These are phyloP conservation scores for Maniola hyperantus DNA, from an alignment of 2,888 invertebrate species.

Conservation along the genomic window DNA sequence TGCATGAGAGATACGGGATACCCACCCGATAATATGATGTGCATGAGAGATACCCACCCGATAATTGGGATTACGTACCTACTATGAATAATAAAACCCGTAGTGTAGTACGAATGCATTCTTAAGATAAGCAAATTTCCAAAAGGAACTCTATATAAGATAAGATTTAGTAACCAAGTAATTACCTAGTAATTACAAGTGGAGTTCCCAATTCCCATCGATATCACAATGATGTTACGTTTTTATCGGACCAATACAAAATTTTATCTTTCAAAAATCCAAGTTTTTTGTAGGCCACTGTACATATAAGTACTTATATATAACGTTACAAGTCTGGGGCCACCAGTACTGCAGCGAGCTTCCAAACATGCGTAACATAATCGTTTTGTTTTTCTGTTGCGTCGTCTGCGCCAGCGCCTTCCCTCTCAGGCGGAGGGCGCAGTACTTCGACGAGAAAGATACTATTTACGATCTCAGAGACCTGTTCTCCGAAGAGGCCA, in stretches of 20 bases:
- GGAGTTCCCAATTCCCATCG: not conserved
- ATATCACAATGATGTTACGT: not conserved
- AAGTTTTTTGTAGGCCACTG: conserved; percentile 27
- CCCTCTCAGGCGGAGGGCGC: not conserved
- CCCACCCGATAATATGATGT: too few relatives aligned
- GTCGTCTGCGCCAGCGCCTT: conserved; percentile 26
- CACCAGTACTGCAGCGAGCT: conserved; percentile 41
- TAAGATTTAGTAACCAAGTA: not conserved
- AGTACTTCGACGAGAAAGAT: not conserved
- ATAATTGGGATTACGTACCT: too few relatives aligned
- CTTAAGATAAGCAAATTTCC: too few relatives aligned
- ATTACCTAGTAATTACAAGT: not conserved
- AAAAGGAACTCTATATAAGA: not conserved
- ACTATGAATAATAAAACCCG: too few relatives aligned
- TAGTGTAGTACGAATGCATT: too few relatives aligned
- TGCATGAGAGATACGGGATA: too few relatives aligned
- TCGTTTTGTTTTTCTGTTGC: conserved; percentile 28
- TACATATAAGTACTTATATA: conserved; percentile 44
- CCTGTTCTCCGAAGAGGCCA: not conserved
- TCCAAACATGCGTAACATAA: conserved; percentile 37
- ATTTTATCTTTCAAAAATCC: not conserved
- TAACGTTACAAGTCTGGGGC: conserved; percentile 33
- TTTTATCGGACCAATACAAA: not conserved
- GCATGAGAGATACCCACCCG: too few relatives aligned
- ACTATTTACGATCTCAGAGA: conserved; percentile 15